Base-by-base conservation (phyloP, 2,888 invertebrate genomes). In the Neoascia interrupta region DNA sequence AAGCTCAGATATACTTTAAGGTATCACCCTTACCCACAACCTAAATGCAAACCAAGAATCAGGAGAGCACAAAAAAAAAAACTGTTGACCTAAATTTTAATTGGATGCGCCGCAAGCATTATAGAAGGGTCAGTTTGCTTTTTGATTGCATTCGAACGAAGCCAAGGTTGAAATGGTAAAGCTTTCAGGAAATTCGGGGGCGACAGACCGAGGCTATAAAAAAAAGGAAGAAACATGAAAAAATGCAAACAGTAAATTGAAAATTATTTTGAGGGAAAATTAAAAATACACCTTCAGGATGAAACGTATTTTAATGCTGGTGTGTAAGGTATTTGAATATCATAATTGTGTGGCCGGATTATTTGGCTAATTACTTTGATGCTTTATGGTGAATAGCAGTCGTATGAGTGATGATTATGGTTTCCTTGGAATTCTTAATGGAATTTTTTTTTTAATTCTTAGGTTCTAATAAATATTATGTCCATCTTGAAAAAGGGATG, bases 71-170 rank as follows among this genome's bases (percentile, higher is more conserved):
- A 36, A 43, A 21, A 49, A 60, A 18, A 34, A 74, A 54, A 53
- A 45, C 61, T 47, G 34, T 73, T 73, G 79, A 79, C 79, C 79
- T 73, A 79, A 79, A 79, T 79, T 73, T 79, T 79, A 79, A 79
- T 79, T 79, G 79, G 73, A 79, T 73, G 36, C 18, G 61, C 79
- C 79, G 36, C 51, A 11, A 51, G 79, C 66, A 4, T 18, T 56
- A 49, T 79, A 72, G 64, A 79, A 79, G 79, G 79, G 79, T 79
- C 79, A 79, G 79, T 79, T 73, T 79, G 41, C 39, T 66, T 70
- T 58, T 53, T 58, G 53, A 53, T 64, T 66, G 41, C 56, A 41
- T 60, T 66, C 49, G 53, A 54, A 26, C 28, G 26, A 21, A 43
- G 13, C 16, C 18, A 8, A 37, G 13, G 19, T 26, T 3, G 36